phyloP scores from a whole-genome alignment of 1,140 invertebrate species.

The Lethrus apterus region DNA sequence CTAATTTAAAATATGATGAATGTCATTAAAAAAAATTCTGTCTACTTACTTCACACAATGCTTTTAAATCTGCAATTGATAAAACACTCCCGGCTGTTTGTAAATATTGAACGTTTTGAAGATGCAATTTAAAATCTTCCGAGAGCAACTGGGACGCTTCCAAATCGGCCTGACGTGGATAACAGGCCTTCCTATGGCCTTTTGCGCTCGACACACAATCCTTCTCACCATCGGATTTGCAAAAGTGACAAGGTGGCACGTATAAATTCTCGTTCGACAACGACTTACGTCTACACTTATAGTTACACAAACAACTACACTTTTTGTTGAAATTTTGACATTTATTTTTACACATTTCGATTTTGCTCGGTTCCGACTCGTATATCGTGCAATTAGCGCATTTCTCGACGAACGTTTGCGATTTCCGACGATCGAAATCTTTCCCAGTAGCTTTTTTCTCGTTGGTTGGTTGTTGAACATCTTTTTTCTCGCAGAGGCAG shows the following conservation, averaged over 20 bases:
- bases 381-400: slow-evolving; percentile 39
- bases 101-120: slow-evolving; percentile 61
- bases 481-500: slow-evolving; percentile 8
- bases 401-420: slow-evolving; percentile 26
- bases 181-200: slow-evolving; percentile 31
- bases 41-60: slow-evolving; percentile 33
- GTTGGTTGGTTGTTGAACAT: slow-evolving; percentile 1
- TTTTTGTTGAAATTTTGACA: slow-evolving; percentile 27
- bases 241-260: slow-evolving; percentile 37
- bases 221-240: slow-evolving; percentile 27
- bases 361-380: slow-evolving; percentile 34
- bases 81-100: slow-evolving; percentile 57
- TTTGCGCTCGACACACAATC: slow-evolving; percentile 26
- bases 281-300: slow-evolving; percentile 42
- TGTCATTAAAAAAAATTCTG: slow-evolving; percentile 3
- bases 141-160: slow-evolving; percentile 34
- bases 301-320: slow-evolving; percentile 29
- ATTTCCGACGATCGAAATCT: slow-evolving; percentile 28
- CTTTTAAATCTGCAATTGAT: slow-evolving; percentile 32
- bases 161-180: slow-evolving; percentile 36
- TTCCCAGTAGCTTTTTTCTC: neutral
- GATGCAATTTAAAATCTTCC: slow-evolving; percentile 59
- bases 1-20: slow-evolving; percentile 46
- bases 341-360: slow-evolving; percentile 23
- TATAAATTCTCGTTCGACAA: slow-evolving; percentile 50